phyloP scores from a whole-genome alignment of 2,113 vertebrate genomes.

The Hystrix brachyura region DNA sequence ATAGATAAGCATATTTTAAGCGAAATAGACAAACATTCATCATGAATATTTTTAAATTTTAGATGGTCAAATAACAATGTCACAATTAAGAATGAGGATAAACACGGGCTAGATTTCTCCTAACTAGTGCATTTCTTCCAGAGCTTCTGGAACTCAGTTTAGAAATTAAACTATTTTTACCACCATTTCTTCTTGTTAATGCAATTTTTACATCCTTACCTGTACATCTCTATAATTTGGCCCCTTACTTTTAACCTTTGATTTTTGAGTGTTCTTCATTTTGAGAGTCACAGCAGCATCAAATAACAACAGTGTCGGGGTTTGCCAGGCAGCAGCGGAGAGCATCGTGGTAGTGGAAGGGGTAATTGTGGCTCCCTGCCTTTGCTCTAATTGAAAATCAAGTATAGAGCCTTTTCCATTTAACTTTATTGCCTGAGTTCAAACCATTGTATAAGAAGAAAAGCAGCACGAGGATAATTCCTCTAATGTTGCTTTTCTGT shows the following conservation, averaged over 20 bases:
- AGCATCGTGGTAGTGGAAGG: constrained; percentile 86
- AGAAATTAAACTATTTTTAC: background rate
- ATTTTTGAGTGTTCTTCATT: constrained; percentile 83
- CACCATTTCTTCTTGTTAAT: background rate
- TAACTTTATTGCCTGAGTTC: constrained; percentile 88
- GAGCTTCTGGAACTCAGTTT: constrained; percentile 27
- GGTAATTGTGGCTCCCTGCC: constrained; percentile 88
- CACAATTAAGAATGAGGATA: constrained; percentile 53
- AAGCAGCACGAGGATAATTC: constrained; percentile 80
- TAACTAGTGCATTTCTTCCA: background rate
- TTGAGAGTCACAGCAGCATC: constrained; percentile 77
- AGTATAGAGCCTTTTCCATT: constrained; percentile 86
- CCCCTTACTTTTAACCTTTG: constrained; percentile 81
- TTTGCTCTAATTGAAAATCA: constrained; percentile 89
- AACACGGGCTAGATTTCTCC: constrained; percentile 34
- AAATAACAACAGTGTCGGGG: constrained; percentile 80
- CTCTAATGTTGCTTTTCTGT: constrained; percentile 80
- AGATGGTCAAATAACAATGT: background rate
- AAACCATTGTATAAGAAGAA: constrained; percentile 81
- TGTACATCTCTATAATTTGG: constrained; percentile 69
- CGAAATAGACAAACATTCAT: background rate
- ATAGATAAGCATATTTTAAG: background rate
- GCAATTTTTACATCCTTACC: constrained; percentile 57
- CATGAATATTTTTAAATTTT: background rate
- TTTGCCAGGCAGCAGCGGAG: constrained; percentile 80